Evolutionary conservation across 2,888 invertebrate species (phyloP), one percentile per base, ranked within the genome.

Genomic region (Sinohyriopsis cumingii): DNA sequence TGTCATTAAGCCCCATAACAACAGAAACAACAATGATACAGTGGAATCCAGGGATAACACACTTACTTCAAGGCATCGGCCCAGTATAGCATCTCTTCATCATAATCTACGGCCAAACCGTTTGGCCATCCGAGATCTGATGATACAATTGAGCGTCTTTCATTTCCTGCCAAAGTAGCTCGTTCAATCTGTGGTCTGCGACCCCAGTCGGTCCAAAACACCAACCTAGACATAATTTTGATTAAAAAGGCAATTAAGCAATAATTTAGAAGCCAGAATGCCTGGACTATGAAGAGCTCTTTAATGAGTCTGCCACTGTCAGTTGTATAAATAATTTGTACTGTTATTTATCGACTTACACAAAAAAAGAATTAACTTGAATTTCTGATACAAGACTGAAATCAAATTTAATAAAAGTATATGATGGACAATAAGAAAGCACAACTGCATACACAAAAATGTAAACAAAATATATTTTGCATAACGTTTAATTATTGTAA

Each of bases 201-300:
- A 20, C 97, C 97, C 97, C 97, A 97, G 87, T 98, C 98, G 0
- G 98, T 97, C 91, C 95, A 99, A 90, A 96, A 99, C 22, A 99
- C 90, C 0, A 95, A 95, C 20, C 93, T 91, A 75, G 4, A 73
- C 76, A 60, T 56, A 33, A 20, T 22, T 63, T 59, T 18, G 15
- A 25, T 7, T 19, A 25, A 5, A 20, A 19, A 25, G 22, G 1
- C 25, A 18, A 22, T 22, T 22, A 59, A 5, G 22, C 12, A 25
- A 6, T 59, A 18, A 15, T 0, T 12, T 45, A 12, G 15, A 33
- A 33, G 9, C 33, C 9, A 33, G 33, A 45, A 45, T 45, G 45
- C 45, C 12, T 12, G 15, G 15, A 45, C 9, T 45, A 45, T 45
- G 45, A 12, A 3, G 45, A 45, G 45, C 33, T 33, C 7, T 33